Percentiles rank a stretch among this genome's conserved stretches.
phyloP scores from a whole-genome alignment of 37 sponge, comb jelly and placozoan species.

The Halisarca cf. caerulea region DNA sequence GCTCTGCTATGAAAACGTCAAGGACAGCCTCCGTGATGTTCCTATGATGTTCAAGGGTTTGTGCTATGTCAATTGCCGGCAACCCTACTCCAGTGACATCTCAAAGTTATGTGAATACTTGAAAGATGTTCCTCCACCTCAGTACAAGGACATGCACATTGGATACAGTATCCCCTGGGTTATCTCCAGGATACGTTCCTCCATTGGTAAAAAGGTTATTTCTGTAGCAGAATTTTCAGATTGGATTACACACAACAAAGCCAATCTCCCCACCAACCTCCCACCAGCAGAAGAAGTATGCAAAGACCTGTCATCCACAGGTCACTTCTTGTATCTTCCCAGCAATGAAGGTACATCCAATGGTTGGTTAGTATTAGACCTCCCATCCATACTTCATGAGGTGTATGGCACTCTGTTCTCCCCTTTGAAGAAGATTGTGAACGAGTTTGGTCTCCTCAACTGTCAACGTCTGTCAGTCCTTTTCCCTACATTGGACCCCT shows the following conservation, averaged over 20 bases:
- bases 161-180: slow-evolving; percentile 6
- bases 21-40: not conserved
- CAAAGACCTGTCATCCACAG: slow-evolving; percentile 1
- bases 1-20: not conserved
- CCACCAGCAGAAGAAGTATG: slow-evolving; percentile 7
- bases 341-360: not conserved
- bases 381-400: not conserved
- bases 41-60: not conserved
- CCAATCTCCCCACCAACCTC: not conserved
- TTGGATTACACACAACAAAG: not conserved
- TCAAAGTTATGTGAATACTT: not conserved
- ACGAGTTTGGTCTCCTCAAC: slow-evolving; percentile 4
- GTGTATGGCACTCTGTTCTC: slow-evolving; percentile 26
- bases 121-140: not conserved
- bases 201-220: not conserved
- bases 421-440: not conserved
- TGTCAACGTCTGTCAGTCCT: not conserved
- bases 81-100: not conserved
- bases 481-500: not conserved
- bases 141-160: not conserved
- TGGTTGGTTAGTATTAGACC: slow-evolving; percentile 9
- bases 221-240: not conserved
- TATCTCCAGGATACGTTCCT: not conserved
- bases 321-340: not conserved
- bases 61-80: not conserved